Base-by-base conservation (phyloP, 2,113 vertebrate genomes). In the Tretioscincus oriximinensis region DNA sequence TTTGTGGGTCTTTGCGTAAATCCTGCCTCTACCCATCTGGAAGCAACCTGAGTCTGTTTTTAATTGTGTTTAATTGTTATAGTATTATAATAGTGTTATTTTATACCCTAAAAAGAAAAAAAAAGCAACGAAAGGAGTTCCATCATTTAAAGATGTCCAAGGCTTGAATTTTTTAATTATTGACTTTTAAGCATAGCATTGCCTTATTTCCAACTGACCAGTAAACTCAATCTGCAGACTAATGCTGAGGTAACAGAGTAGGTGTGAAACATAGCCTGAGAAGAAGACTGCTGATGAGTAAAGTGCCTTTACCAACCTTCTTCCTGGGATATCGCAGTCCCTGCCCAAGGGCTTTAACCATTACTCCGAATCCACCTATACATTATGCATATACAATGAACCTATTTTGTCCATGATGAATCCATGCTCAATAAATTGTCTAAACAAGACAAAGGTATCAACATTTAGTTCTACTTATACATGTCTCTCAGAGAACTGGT, bases 401-500 rank as follows among this genome's bases (percentile, higher is more conserved):
- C 8, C 21, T 3, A 78, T 69, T 90, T 49, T 49, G 84, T 67
- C 75, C 63, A 80, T 51, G 79, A 8, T 41, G 83, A 21, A 7
- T 14, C 49, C 70, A 79, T 41, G n/a, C 67, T 78, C 76, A 65
- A 61, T 9, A 2, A 73, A 24, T 70, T 83, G 70, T 61, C 72
- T 81, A 63, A 67, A 51, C 28, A 70, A 22, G 81, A 80, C 63
- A 9, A 61, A 73, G 5, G 3, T 79, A 51, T 28, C 84, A 35
- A 47, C 70, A 80, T 45, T 64, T 61, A 6, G 20, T 86, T 74
- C 84, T 77, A 18, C 12, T 61, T 75, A 20, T 1, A 80, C 85
- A 60, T 22, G 81, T 76, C 45, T 28, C 1, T 47, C 60, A n/a
- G 60, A 21, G 20, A 69, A 47, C 63, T 81, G 76, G 61, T 31